Evolutionary conservation across 2,797 vertebrate species (phyloP).

Genomic region (Amniataba percoides): DNA sequence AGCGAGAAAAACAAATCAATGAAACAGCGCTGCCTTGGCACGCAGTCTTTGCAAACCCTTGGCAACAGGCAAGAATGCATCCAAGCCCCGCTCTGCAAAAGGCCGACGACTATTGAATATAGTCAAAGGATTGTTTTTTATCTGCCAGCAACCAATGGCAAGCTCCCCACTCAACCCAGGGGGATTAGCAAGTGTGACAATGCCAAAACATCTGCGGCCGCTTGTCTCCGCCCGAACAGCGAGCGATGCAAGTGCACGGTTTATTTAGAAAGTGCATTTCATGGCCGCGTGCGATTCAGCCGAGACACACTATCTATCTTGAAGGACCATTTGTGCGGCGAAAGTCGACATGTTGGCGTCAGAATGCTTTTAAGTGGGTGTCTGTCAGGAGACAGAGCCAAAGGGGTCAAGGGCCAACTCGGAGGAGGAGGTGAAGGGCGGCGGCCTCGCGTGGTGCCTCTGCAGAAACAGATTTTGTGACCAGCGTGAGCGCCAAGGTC

Average conservation of each 20-base stretch:
- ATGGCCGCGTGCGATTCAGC: slow-evolving; percentile 8
- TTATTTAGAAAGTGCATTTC: slow-evolving; percentile 41
- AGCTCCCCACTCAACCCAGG: slow-evolving; percentile 52
- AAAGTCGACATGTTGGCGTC: slow-evolving; percentile 46
- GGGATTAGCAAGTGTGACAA: slow-evolving; percentile 61
- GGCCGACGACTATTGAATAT: slow-evolving; percentile 66
- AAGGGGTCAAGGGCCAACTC: slow-evolving; percentile 56
- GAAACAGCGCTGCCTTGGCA: slow-evolving; percentile 63
- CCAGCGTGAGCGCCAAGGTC: slow-evolving; percentile 1
- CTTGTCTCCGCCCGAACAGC: slow-evolving; percentile 44
- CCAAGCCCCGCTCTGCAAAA: slow-evolving; percentile 62
- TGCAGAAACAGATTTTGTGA: slow-evolving; percentile 7
- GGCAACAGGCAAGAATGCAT: slow-evolving; percentile 72
- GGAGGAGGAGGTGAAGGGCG: slow-evolving; percentile 37
- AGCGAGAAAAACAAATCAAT: slow-evolving; percentile 51
- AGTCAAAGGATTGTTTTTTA: slow-evolving; percentile 73
- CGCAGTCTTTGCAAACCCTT: slow-evolving; percentile 59
- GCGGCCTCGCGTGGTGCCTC: neutral
- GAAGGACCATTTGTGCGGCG: slow-evolving; percentile 33
- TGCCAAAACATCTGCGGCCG: slow-evolving; percentile 70
- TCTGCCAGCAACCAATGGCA: slow-evolving; percentile 61
- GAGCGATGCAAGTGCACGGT: slow-evolving; percentile 31
- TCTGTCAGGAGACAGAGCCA: slow-evolving; percentile 32
- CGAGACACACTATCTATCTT: slow-evolving; percentile 27
- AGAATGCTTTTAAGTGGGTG: slow-evolving; percentile 56